These are phyloP conservation scores for Pocota personata DNA, from an alignment of 2,888 invertebrate species.

Conservation along the genomic window DNA sequence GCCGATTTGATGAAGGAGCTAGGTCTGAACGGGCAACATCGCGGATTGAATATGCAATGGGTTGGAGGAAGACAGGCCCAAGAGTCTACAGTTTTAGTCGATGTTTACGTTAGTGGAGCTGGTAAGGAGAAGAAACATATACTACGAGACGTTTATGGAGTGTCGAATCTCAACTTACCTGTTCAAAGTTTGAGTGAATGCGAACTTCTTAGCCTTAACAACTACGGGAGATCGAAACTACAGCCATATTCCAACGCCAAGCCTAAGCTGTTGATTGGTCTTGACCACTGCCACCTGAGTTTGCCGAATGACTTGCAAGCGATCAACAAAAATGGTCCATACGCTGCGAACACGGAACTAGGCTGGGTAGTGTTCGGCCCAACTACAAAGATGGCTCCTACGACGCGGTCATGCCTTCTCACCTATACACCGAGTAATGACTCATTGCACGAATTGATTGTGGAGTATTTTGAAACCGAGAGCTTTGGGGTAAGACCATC, in stretches of 20 bases:
- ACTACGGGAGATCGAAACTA: too few relatives aligned
- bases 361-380: slow-evolving; percentile 27
- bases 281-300: neutral
- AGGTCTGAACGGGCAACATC: neutral
- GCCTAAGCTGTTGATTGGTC: too few relatives aligned
- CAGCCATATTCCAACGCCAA: too few relatives aligned
- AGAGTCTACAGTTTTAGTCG: too few relatives aligned
- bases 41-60: too few relatives aligned
- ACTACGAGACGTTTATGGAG: slow-evolving; percentile 9
- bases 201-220: too few relatives aligned
- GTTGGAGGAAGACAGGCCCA: too few relatives aligned
- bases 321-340: neutral
- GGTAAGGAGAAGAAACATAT: slow-evolving; percentile 12
- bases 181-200: too few relatives aligned
- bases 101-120: too few relatives aligned
- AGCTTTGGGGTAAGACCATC: slow-evolving; percentile 13
- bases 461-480: too few relatives aligned
- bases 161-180: slow-evolving; percentile 44
- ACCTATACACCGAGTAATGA: neutral
- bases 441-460: slow-evolving; percentile 3
- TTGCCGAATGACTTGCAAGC: neutral
- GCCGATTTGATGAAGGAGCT: slow-evolving; percentile 13
- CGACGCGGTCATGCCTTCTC: slow-evolving; percentile 1
- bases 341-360: slow-evolving; percentile 15
- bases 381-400: neutral